Evolutionary conservation across 2,888 invertebrate species (phyloP).

Genomic region (Pecten maximus): DNA sequence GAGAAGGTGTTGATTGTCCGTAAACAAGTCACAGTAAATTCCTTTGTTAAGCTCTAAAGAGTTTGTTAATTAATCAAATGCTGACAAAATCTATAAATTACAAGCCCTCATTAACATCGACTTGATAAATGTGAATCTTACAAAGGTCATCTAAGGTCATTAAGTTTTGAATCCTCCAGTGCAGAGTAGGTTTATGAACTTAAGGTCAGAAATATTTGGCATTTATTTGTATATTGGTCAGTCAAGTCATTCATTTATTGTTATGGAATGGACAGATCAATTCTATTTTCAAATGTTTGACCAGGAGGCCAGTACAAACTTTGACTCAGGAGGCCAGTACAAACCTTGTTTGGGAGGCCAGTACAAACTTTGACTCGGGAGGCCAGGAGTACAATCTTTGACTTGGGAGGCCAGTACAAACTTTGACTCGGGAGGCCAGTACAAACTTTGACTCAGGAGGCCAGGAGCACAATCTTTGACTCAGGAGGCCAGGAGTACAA

Average conservation of each 20-base stretch:
- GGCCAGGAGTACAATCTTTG: no score
- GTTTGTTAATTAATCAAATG: neutral
- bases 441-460: no score
- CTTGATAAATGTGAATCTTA: neutral
- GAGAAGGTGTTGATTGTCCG: neutral
- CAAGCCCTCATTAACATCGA: neutral
- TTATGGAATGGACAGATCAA: no score
- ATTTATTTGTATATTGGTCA: neutral
- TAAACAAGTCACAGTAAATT: neutral
- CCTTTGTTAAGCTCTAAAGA: neutral
- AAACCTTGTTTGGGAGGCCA: no score
- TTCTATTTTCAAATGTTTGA: no score
- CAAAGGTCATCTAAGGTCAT: neutral
- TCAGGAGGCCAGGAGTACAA: no score
- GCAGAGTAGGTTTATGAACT: neutral
- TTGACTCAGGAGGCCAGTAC: no score
- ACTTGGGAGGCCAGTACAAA: no score
- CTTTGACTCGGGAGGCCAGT: no score
- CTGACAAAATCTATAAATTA: neutral
- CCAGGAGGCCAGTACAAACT: no score
- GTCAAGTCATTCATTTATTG: neutral
- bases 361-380: no score
- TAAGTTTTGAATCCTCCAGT: neutral
- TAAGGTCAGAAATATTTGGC: neutral
- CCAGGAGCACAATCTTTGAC: no score